These are phyloP conservation scores for Pipistrellus pipistrellus DNA, from an alignment of 2,797 vertebrate genomes.

Conservation along the genomic window DNA sequence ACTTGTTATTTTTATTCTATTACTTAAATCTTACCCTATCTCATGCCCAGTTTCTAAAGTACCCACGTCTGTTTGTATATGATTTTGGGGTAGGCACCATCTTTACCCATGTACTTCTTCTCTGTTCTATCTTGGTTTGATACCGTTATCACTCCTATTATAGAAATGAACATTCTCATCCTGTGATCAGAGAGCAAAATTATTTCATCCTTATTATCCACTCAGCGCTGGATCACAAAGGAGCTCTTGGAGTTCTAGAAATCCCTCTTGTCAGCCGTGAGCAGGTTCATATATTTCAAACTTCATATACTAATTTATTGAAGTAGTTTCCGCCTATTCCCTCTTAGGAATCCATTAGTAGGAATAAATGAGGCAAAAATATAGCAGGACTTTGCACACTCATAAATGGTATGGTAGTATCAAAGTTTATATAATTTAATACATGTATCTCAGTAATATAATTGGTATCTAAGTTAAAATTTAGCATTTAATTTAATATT, in stretches of 20 bases:
- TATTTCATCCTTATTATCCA: background rate
- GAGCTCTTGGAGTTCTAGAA: background rate
- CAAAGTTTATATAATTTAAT: constrained; percentile 35
- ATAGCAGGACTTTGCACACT: background rate
- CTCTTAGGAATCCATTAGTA: constrained; percentile 20
- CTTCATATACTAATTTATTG: background rate
- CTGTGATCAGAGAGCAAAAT: constrained; percentile 43
- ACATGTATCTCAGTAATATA: background rate
- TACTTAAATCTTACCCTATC: background rate
- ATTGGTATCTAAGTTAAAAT: constrained; percentile 52
- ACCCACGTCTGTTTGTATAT: background rate
- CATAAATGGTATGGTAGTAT: background rate
- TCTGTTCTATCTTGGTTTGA: background rate
- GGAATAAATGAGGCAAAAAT: background rate
- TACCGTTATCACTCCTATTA: background rate
- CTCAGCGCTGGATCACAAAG: constrained; percentile 31
- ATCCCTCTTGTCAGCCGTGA: background rate
- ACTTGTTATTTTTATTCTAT: background rate
- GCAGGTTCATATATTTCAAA: constrained; percentile 21
- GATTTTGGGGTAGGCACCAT: constrained; percentile 7
- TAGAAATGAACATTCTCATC: background rate
- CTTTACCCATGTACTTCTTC: background rate
- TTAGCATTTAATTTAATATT: constrained; percentile 25
- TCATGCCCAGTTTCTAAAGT: background rate
- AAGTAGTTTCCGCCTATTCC: background rate